Conservation (phyloP, 2,797 vertebrate genomes). For the Setipinna tenuifilis region DNA sequence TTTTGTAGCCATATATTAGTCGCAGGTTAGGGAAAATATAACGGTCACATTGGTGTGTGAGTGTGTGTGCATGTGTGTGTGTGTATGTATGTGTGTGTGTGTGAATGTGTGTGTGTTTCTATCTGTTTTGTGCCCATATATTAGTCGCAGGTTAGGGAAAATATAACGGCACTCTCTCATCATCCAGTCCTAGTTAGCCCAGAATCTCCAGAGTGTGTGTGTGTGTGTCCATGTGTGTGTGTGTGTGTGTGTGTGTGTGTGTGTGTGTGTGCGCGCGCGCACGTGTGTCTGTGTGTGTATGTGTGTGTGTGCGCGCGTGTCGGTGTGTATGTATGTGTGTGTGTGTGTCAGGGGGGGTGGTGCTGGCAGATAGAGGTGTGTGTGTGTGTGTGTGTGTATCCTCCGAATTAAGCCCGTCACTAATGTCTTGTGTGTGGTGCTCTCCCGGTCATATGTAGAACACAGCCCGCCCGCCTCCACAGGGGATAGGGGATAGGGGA, state of each 20-base stretch:
- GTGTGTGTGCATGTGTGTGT: not conserved
- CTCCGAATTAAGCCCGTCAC: not conserved
- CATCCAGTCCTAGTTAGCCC: not conserved
- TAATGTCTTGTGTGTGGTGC: not conserved
- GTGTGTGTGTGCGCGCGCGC: too few relatives aligned
- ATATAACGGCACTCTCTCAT: not conserved
- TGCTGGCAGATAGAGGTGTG: too few relatives aligned
- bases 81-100: not conserved
- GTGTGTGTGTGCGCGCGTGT: too few relatives aligned
- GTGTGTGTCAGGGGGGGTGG: too few relatives aligned
- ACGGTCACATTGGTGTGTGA: too few relatives aligned
- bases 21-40: not conserved
- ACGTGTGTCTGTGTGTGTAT: too few relatives aligned
- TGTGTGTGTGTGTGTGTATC: too few relatives aligned
- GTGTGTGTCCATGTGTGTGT: not conserved
- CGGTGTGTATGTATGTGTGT: too few relatives aligned
- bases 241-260: not conserved
- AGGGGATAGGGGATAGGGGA: not conserved
- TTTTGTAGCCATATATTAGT: not conserved
- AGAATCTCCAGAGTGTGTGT: not conserved
- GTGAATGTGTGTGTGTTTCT: not conserved
- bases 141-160: not conserved
- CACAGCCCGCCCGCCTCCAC: not conserved
- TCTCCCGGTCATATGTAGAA: conserved; percentile 14
- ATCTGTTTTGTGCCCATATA: not conserved